A percentile compares a stretch with the other conserved stretches of the same genome.
These are phyloP conservation scores for Neotoma lepida DNA, from an alignment of 2,113 vertebrate species.

Conservation along the genomic window DNA sequence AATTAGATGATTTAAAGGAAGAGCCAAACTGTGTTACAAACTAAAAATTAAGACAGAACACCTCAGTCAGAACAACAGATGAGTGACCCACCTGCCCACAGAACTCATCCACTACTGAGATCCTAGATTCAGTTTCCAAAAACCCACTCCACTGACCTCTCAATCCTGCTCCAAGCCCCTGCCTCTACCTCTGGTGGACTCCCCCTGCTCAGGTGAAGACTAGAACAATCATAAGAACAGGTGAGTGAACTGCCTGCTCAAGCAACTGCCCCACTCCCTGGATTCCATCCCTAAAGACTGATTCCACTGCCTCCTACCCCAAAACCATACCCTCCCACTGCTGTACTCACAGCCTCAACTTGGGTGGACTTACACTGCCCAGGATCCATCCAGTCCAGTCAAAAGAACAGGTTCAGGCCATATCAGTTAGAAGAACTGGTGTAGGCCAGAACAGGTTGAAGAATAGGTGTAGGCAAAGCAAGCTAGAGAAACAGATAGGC, in stretches of 20 bases:
- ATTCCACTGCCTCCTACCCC: neutral
- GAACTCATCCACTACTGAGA: neutral
- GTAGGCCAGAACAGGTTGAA: no score
- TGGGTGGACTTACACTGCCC: neutral
- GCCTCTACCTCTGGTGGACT: neutral
- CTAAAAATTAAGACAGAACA: neutral
- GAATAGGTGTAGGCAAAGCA: neutral
- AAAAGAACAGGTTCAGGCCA: neutral
- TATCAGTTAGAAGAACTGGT: neutral
- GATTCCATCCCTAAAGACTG: neutral
- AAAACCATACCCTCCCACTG: neutral
- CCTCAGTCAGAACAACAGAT: neutral
- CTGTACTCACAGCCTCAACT: neutral
- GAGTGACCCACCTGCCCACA: neutral
- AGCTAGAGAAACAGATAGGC: neutral
- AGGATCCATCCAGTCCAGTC: neutral
- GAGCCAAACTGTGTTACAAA: neutral
- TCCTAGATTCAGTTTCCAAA: neutral
- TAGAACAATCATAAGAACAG: neutral
- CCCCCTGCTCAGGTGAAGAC: neutral
- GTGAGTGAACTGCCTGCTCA: fast-evolving
- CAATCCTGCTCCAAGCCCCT: neutral
- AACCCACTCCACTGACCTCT: neutral
- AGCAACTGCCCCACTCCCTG: neutral
- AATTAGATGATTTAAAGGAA: neutral